A percentile compares a stretch with the other conserved stretches of the same genome.
Evolutionary conservation across 2,797 vertebrate species (phyloP).

Genomic region (Bovichtus diacanthus): DNA sequence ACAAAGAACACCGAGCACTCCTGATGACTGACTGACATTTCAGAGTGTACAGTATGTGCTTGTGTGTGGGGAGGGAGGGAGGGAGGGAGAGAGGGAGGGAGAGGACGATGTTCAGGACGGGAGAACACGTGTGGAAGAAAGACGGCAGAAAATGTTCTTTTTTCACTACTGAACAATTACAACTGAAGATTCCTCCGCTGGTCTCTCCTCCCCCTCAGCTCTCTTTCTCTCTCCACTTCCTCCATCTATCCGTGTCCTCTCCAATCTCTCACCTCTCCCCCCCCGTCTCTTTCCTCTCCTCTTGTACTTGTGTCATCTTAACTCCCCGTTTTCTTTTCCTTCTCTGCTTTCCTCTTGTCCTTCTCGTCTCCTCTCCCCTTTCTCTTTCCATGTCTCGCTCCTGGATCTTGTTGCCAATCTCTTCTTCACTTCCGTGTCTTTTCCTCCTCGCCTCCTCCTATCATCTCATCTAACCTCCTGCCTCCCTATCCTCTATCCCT

Average conservation of each 20-base stretch:
- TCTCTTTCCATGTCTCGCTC: background rate
- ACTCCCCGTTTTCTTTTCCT: background rate
- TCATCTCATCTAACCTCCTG: background rate
- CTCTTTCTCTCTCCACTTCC: background rate
- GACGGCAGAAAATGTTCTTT: slow-evolving; percentile 3
- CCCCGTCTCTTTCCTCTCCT: background rate
- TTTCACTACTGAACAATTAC: slow-evolving; percentile 9
- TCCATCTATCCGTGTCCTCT: background rate
- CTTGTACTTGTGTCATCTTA: background rate
- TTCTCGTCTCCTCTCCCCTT: background rate
- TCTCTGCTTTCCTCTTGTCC: background rate
- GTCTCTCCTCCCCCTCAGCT: background rate
- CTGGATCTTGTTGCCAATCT: background rate
- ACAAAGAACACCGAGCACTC: slow-evolving; percentile 49
- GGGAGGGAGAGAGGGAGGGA: background rate
- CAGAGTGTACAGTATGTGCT: slow-evolving; percentile 28
- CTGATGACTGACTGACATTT: slow-evolving; percentile 70
- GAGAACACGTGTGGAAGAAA: background rate
- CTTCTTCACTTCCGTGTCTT: background rate
- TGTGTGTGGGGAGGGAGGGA: background rate
- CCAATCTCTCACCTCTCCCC: background rate
- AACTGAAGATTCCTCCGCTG: background rate
- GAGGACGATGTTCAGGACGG: background rate
- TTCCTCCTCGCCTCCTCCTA: background rate
- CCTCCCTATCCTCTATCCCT: background rate